Evolutionary conservation across 2,888 invertebrate genomes (phyloP), one percentile per base, ranked within the genome.

Genomic region (Poecilus cupreus): DNA sequence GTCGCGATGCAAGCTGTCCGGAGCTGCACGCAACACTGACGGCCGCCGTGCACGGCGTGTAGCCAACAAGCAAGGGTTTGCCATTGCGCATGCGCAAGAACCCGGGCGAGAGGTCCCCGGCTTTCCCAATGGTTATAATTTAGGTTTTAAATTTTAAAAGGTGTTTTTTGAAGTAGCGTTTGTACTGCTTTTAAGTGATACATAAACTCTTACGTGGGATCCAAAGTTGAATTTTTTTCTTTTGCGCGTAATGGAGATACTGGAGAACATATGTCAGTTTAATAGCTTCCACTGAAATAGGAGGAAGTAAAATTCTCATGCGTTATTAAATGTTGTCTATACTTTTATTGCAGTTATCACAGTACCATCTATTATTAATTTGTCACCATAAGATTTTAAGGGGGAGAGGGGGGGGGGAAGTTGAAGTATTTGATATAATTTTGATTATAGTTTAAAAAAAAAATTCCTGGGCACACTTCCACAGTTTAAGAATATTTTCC

Each of bases 141-240:
- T 68, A 54, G 80, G 80, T 80, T 80, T 80, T 72, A 72, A 80
- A 80, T 57, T 80, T 80, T 80, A 72, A 80, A 80, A 80, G 68
- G 70, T 70, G 80, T 70, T 70, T 80, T 80, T 80, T 80, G 5
- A 51, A 20, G 11, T 20, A 11, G 32, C 75, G 51, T 49, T 75
- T 51, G 75, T 75, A 51, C 75, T 10, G 49, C 26, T 51, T 75
- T 51, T 75, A 75, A 75, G 75, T 75, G 75, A 75, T 75, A 75
- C 75, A 32, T 75, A 54, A 75, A 75, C 37, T 76, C 54, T 54
- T 49, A 57, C 39, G 64, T 68, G 64, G 37, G 37, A 18, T 32
- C 60, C 26, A 24, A 60, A 26, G 13, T 60, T 60, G 22, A n/a
- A 18, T 60, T 60, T 32, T 46, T 60, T 32, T 60, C 13, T 60